Conservation (phyloP, 2,797 vertebrate species). For the Ataeniobius toweri region DNA sequence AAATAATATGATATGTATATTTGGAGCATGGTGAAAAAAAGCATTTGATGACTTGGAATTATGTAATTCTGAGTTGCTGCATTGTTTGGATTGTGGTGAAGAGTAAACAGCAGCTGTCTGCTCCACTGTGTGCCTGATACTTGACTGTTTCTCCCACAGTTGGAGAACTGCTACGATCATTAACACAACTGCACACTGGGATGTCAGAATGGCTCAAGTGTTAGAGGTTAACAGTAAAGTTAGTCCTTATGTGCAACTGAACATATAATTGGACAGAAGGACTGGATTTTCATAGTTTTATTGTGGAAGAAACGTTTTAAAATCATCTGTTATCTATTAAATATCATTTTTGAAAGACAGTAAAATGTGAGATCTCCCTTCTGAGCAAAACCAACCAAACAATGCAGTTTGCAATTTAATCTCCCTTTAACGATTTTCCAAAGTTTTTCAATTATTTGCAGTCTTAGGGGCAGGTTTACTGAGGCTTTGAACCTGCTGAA, state of each 20-base stretch:
- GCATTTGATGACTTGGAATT: background rate
- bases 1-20: background rate
- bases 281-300: background rate
- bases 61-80: background rate
- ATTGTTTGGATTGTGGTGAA: background rate
- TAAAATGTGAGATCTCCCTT: background rate
- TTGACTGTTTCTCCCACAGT: background rate
- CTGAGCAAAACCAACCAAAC: background rate
- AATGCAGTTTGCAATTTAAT: background rate
- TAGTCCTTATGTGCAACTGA: background rate
- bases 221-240: conserved; percentile 3
- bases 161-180: background rate
- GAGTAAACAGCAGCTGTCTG: conserved; percentile 2
- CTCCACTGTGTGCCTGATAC: background rate
- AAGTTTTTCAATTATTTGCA: background rate
- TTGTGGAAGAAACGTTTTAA: background rate
- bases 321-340: background rate
- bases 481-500: conserved; percentile 1
- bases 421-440: background rate
- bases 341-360: background rate
- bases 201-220: background rate
- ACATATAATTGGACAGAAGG: too few species aligned
- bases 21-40: background rate
- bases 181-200: background rate
- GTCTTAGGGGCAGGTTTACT: background rate